These are phyloP conservation scores for Lethrus apterus DNA, from an alignment of 1,140 invertebrate genomes.

Conservation along the genomic window DNA sequence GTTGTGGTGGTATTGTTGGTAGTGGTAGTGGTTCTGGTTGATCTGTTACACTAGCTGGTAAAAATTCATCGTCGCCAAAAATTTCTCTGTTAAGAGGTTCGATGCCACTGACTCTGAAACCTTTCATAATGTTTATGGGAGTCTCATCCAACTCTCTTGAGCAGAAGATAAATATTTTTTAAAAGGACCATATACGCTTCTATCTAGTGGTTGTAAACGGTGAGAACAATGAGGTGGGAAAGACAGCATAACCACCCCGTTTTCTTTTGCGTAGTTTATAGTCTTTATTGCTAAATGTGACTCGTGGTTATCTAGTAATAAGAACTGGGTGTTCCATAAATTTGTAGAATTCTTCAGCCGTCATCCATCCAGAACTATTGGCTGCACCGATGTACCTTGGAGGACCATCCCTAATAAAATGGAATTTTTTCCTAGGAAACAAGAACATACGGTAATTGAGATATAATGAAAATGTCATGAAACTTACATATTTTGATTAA, in stretches of 20 bases:
- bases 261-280: slow-evolving; percentile 4
- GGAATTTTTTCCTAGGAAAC: too few relatives aligned
- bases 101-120: slow-evolving; percentile 12
- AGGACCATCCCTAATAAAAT: too few relatives aligned
- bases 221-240: too few relatives aligned
- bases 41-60: slow-evolving; percentile 14
- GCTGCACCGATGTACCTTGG: slow-evolving; percentile 31
- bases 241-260: slow-evolving; percentile 12
- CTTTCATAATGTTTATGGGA: slow-evolving; percentile 15
- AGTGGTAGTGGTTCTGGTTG: too few relatives aligned
- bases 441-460: too few relatives aligned
- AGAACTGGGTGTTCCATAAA: neutral
- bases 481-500: too few relatives aligned
- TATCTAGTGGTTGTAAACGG: slow-evolving; percentile 22
- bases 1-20: too few relatives aligned
- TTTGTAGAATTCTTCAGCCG: too few relatives aligned
- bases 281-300: slow-evolving; percentile 11
- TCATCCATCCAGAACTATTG: slow-evolving; percentile 35
- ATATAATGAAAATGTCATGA: too few relatives aligned
- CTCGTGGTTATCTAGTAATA: slow-evolving; percentile 5
- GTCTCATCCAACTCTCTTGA: slow-evolving; percentile 36
- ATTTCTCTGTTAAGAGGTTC: slow-evolving; percentile 13
- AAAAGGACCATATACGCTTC: slow-evolving; percentile 27
- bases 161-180: slow-evolving; percentile 32
- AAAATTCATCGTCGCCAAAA: slow-evolving; percentile 16